These are phyloP conservation scores for Antitype chi DNA, from an alignment of 2,888 invertebrate species.

Conservation along the genomic window DNA sequence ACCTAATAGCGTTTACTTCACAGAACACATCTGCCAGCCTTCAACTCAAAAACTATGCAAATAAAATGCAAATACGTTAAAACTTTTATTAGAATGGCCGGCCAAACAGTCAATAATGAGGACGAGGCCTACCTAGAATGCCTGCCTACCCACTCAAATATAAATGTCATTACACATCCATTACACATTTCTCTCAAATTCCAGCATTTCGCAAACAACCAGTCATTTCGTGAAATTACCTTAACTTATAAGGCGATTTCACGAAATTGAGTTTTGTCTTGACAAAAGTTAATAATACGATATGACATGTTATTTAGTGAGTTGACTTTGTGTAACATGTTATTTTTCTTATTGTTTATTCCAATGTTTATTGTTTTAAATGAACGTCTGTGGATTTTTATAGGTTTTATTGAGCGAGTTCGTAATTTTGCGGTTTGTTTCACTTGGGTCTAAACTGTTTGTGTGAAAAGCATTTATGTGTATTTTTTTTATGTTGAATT, in stretches of 20 bases:
- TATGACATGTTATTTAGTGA: slow-evolving; percentile 34
- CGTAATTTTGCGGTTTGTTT: slow-evolving; percentile 35
- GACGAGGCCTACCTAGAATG: slow-evolving; percentile 33
- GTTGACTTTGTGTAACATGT: slow-evolving; percentile 37
- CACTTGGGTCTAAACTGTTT: slow-evolving; percentile 36
- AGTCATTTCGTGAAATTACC: slow-evolving; percentile 50
- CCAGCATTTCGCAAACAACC: slow-evolving; percentile 35
- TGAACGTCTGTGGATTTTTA: slow-evolving; percentile 55
- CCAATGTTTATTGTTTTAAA: slow-evolving; percentile 67
- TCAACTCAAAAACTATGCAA: slow-evolving; percentile 4
- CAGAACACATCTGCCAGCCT: not conserved
- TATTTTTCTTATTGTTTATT: slow-evolving; percentile 47
- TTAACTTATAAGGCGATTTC: slow-evolving; percentile 29
- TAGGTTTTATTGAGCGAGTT: slow-evolving; percentile 49
- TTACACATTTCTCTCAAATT: slow-evolving; percentile 51
- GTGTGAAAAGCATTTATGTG: not conserved
- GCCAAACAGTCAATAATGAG: slow-evolving; percentile 4
- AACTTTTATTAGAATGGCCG: not conserved
- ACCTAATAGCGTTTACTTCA: not conserved
- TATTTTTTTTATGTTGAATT: too few species aligned
- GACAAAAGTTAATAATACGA: slow-evolving; percentile 46
- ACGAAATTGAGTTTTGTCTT: slow-evolving; percentile 33
- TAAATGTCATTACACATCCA: slow-evolving; percentile 50
- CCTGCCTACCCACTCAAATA: slow-evolving; percentile 37
- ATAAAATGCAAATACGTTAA: not conserved